A percentile compares a stretch with the other conserved stretches of the same genome.
Evolutionary conservation across 2,113 vertebrate species (phyloP).

Genomic region (Lamprotornis superbus): DNA sequence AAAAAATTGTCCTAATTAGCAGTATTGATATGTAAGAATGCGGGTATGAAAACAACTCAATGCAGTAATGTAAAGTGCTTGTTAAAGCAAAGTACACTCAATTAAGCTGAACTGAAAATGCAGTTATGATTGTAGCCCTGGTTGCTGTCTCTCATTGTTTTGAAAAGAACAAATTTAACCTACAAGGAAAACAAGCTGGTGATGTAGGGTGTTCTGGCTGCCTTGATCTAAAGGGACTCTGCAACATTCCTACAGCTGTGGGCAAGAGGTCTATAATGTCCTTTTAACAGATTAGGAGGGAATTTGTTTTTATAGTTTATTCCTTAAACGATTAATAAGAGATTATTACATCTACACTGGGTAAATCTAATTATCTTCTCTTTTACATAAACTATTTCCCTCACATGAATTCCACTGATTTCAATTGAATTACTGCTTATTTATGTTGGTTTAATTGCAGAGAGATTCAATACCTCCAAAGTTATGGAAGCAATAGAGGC

Average conservation of each 20-base stretch:
- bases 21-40: not conserved
- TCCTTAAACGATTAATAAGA: not conserved
- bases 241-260: accelerated
- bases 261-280: not conserved
- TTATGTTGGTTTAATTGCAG: not conserved
- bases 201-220: not conserved
- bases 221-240: not conserved
- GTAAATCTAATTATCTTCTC: not conserved
- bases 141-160: not conserved
- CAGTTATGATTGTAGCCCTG: not conserved
- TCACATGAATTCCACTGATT: not conserved
- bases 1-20: not conserved
- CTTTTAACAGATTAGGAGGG: not conserved
- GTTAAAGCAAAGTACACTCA: not conserved
- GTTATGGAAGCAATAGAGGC: not conserved
- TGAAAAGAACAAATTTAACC: not conserved
- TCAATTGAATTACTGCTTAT: conserved; percentile 5
- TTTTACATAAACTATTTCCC: not conserved
- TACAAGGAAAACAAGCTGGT: not conserved
- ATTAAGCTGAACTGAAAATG: not conserved
- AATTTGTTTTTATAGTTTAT: not conserved
- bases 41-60: not conserved
- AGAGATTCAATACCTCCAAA: not conserved
- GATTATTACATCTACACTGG: not conserved
- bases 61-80: not conserved